Base-by-base conservation (phyloP, 2,797 vertebrate genomes). In the Anguilla anguilla region DNA sequence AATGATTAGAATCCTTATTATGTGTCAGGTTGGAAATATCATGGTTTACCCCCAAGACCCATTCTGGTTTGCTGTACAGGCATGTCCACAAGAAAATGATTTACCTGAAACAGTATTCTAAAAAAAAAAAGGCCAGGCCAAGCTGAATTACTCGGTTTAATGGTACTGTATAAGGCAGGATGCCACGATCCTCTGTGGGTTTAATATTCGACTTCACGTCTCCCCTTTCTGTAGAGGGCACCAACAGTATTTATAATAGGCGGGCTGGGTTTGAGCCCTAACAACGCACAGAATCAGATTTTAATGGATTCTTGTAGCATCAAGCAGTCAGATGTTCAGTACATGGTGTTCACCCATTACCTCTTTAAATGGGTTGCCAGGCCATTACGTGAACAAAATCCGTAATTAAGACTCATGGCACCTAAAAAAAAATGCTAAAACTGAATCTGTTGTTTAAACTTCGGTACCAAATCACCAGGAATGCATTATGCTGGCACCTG, bases 101-200 rank as follows among this genome's bases (percentile, higher is more conserved):
- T 3, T 87, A 51, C 19, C 74, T 22, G 86, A 17, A 69, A 87
- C 82, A 85, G 81, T 35, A 39, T 31, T 79, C 10, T 28, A 86
- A 87, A 89, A 91, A 88, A 61, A 91, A 89, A 53, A 72, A 1
- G 46, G 89, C 69, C 39, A 79, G 43, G 2, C 88, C 9, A 83
- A 1, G 17, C 25, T 87, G 13, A 83, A 89, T 77, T 88, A 39
- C 43, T 81, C 85, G 55, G 17, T 49, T 43, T 43, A 83, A n/a
- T 9, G 0, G 9, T 86, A 46, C 43, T 46, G 43, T 46, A 88
- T 31, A 69, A 88, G 22, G 22, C 39, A 91, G 43, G 85, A 72
- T 88, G 89, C 49, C 85, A 89, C 51, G 39, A 85, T 0, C 87
- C 89, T 64, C 85, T 86, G 69, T 0, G 0, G 3, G 2, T 79